Evolutionary conservation across 1,140 invertebrate genomes (phyloP).

Genomic region (Trichogramma pretiosum): DNA sequence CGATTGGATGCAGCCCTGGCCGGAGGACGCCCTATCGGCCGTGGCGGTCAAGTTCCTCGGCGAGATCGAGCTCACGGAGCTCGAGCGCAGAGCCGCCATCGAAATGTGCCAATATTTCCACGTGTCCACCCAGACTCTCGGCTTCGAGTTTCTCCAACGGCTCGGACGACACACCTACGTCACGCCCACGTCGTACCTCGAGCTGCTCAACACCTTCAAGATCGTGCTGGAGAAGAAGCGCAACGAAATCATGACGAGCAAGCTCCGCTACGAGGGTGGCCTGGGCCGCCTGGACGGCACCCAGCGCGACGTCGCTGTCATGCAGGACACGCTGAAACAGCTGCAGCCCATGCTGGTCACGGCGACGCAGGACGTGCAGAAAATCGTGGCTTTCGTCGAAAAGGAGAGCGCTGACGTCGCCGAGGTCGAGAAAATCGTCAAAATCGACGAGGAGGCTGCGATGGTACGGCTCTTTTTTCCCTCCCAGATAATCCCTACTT

Average conservation of each 20-base stretch:
- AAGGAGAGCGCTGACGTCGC: constrained; percentile 78
- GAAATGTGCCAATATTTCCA: constrained; percentile 89
- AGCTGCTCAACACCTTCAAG: constrained; percentile 87
- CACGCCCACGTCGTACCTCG: constrained; percentile 88
- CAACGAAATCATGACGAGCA: constrained; percentile 54
- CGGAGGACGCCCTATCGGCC: constrained; percentile 82
- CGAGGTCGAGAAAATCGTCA: constrained; percentile 60
- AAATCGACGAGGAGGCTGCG: constrained; percentile 56
- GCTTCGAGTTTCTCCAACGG: constrained; percentile 62
- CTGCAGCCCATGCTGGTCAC: constrained; percentile 82
- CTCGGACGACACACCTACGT: constrained; percentile 78
- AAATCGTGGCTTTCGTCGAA: constrained; percentile 69
- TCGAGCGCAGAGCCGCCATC: constrained; percentile 63
- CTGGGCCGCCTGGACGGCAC: constrained; percentile 80
- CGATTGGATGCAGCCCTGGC: constrained; percentile 97
- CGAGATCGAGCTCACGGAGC: constrained; percentile 70
- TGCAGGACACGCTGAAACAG: constrained; percentile 76
- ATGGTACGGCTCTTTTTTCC: constrained; percentile 26
- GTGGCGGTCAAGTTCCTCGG: constrained; percentile 82
- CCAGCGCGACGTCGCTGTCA: constrained; percentile 69
- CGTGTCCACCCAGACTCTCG: constrained; percentile 69
- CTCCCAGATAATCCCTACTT: neutral
- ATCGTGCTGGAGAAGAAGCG: constrained; percentile 65
- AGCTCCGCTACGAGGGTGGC: constrained; percentile 75
- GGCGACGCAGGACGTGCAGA: constrained; percentile 75